Evolutionary conservation across 2,797 vertebrate species (phyloP).

Genomic region (Sebastes oblongus): DNA sequence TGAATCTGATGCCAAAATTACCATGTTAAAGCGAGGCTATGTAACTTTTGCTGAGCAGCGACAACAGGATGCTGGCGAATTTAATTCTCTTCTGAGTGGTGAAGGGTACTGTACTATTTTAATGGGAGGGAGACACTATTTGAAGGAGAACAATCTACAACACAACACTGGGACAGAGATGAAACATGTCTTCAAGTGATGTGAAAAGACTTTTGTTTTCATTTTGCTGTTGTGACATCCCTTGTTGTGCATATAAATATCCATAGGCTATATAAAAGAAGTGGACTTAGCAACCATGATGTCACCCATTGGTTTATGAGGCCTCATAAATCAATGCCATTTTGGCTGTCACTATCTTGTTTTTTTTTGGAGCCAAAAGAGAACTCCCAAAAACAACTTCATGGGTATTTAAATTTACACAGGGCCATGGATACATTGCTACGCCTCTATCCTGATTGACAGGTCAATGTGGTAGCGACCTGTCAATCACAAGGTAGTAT

Average conservation of each 20-base stretch:
- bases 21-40: too few species aligned
- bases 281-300: too few species aligned
- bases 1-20: background rate
- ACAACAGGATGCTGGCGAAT: too few species aligned
- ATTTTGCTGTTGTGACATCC: background rate
- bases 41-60: too few species aligned
- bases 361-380: too few species aligned
- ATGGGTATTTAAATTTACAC: background rate
- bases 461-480: background rate
- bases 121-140: background rate
- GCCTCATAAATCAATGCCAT: too few species aligned
- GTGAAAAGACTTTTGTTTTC: background rate
- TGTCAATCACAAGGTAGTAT: background rate
- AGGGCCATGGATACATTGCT: background rate
- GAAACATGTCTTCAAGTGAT: background rate
- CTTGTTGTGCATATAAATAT: background rate
- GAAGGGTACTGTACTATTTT: too few species aligned
- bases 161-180: background rate
- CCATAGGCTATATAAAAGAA: too few species aligned
- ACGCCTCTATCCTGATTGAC: background rate
- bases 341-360: too few species aligned
- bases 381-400: background rate
- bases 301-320: too few species aligned
- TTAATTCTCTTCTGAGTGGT: too few species aligned
- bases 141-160: background rate